Percentiles rank a stretch among this genome's conserved stretches.
These are phyloP conservation scores for Drosophila pseudoobscura DNA, from an alignment of 1,140 invertebrate species.

Conservation along the genomic window DNA sequence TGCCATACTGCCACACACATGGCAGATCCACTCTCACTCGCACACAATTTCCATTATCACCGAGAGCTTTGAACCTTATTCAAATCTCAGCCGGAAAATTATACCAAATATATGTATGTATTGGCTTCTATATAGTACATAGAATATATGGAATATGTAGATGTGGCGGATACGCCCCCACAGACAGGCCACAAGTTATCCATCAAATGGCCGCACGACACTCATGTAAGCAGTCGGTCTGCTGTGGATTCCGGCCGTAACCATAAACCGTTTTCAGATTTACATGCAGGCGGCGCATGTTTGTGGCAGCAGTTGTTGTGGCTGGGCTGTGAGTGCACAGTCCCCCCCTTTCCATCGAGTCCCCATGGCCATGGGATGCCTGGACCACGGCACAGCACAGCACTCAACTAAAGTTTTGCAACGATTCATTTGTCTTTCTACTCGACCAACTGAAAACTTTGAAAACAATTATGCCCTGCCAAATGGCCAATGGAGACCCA, in stretches of 20 bases:
- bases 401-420: slow-evolving; percentile 24
- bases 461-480: slow-evolving; percentile 59
- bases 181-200: slow-evolving; percentile 67
- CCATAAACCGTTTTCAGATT: slow-evolving; percentile 75
- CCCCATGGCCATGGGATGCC: slow-evolving; percentile 11
- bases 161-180: slow-evolving; percentile 12
- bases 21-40: slow-evolving; percentile 28
- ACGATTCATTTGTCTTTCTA: slow-evolving; percentile 70
- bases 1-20: slow-evolving; percentile 25
- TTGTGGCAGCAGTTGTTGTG: slow-evolving; percentile 58
- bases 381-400: background rate
- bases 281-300: slow-evolving; percentile 60
- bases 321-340: background rate
- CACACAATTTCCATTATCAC: slow-evolving; percentile 70
- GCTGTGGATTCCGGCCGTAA: slow-evolving; percentile 54
- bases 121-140: background rate
- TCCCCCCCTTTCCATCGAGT: background rate
- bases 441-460: slow-evolving; percentile 58
- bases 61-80: slow-evolving; percentile 71
- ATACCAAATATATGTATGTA: slow-evolving; percentile 22
- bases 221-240: slow-evolving; percentile 51
- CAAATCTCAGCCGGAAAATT: slow-evolving; percentile 70
- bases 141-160: slow-evolving; percentile 1
- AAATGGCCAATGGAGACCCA: slow-evolving; percentile 53
- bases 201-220: slow-evolving; percentile 66